A percentile compares a stretch with the other conserved stretches of the same genome.
phyloP scores from a whole-genome alignment of 35 echinoderm and acorn worm species.

The Apostichopus californicus region DNA sequence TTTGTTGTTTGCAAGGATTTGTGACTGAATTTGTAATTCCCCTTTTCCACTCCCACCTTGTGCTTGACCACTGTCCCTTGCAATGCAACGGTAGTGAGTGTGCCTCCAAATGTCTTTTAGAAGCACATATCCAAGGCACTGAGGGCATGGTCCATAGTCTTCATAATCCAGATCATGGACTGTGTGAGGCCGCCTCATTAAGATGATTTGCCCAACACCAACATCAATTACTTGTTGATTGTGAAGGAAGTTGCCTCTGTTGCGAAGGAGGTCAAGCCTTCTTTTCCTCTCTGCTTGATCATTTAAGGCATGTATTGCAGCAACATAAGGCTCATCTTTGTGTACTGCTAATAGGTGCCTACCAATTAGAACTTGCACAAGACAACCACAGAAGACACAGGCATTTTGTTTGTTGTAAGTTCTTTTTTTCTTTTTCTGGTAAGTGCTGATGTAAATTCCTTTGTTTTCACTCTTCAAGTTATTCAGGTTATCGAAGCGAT shows the following conservation, averaged over 20 bases:
- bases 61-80: neutral
- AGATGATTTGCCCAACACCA: neutral
- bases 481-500: neutral
- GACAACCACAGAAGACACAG: conserved; percentile 8
- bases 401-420: conserved; percentile 30
- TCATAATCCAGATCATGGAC: neutral
- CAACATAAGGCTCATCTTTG: conserved; percentile 2
- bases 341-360: conserved; percentile 6
- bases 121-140: neutral
- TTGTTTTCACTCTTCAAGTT: neutral
- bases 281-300: conserved; percentile 10
- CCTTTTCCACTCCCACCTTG: neutral
- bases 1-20: neutral
- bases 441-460: conserved; percentile 19
- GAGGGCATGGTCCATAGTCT: conserved; percentile 36
- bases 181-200: neutral
- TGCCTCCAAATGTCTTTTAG: conserved; percentile 15
- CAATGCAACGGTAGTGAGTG: conserved; percentile 24
- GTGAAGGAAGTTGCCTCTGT: conserved; percentile 21
- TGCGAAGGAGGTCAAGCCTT: conserved; percentile 31
- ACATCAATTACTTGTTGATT: conserved; percentile 24
- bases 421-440: neutral
- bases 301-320: neutral
- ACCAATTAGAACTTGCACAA: neutral
- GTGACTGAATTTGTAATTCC: neutral